phyloP scores from a whole-genome alignment of 2,797 vertebrate species.

The Morelia viridis region DNA sequence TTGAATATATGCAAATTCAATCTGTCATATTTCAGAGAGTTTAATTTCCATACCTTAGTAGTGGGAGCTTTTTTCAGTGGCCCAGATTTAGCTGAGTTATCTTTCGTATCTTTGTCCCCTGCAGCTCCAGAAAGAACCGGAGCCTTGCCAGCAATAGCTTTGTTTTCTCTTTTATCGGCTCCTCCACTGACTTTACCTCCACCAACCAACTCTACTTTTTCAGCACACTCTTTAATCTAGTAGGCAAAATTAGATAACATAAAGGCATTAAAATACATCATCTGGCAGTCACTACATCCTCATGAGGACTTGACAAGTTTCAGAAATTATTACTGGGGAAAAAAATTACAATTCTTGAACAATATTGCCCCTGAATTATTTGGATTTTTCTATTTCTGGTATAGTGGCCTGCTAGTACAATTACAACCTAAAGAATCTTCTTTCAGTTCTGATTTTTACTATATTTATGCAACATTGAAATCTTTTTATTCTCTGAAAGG shows the following conservation, averaged over 20 bases:
- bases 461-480: background rate
- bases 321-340: background rate
- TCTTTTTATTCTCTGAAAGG: background rate
- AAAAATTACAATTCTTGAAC: background rate
- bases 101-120: conserved; percentile 75
- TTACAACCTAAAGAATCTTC: background rate
- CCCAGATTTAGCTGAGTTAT: conserved; percentile 74
- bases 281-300: background rate
- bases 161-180: conserved; percentile 80
- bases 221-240: conserved; percentile 94
- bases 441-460: background rate
- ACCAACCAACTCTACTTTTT: conserved; percentile 88
- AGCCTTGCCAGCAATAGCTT: conserved; percentile 74
- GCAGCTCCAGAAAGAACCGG: conserved; percentile 73
- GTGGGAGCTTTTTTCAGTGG: conserved; percentile 80
- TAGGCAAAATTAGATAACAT: conserved; percentile 34
- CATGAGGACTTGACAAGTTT: fast-evolving
- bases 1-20: background rate
- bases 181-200: conserved; percentile 77
- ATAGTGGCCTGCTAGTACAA: background rate
- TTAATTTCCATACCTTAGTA: conserved; percentile 76
- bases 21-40: background rate
- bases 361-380: background rate
- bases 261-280: background rate
- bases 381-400: background rate